A percentile compares a stretch with the other conserved stretches of the same genome.
Conservation (phyloP, 2,888 invertebrate species). For the Mylabris sibirica region DNA sequence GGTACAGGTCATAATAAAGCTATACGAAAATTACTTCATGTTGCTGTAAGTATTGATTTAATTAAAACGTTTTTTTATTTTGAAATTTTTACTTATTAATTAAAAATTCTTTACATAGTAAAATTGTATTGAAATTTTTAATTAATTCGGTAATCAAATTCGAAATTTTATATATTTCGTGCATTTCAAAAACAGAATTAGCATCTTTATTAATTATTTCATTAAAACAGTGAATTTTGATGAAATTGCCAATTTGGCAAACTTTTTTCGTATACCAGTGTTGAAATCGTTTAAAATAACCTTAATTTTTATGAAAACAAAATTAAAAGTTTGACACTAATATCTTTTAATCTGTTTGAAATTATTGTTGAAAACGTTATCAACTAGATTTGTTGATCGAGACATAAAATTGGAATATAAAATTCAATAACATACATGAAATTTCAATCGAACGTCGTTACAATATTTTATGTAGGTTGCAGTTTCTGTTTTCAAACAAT, state of each 20-base stretch:
- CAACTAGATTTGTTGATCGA: neutral
- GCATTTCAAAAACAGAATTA: neutral
- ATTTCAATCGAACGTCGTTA: neutral
- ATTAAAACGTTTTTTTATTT: neutral
- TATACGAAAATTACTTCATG: conserved; percentile 91
- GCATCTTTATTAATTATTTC: conserved; percentile 11
- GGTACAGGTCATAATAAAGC: conserved; percentile 98
- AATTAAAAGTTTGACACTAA: neutral
- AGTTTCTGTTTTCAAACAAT: neutral
- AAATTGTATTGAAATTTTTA: neutral
- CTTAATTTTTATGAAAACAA: neutral
- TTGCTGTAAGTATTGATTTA: conserved; percentile 75
- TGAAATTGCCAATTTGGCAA: conserved; percentile 1
- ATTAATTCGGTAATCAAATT: conserved; percentile 28
- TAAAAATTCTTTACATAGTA: too few species aligned
- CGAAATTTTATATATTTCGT: conserved; percentile 8
- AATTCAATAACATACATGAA: neutral
- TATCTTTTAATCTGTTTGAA: neutral
- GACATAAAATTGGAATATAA: neutral
- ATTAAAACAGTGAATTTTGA: neutral
- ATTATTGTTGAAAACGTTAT: neutral
- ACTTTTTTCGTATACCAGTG: neutral
- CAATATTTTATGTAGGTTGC: neutral
- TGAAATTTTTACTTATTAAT: too few species aligned
- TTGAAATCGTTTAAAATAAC: too few species aligned